Percentiles rank a stretch among this genome's conserved stretches.
phyloP scores from a whole-genome alignment of 2,113 vertebrate genomes.

The Sinocyclocheilus anophthalmus region DNA sequence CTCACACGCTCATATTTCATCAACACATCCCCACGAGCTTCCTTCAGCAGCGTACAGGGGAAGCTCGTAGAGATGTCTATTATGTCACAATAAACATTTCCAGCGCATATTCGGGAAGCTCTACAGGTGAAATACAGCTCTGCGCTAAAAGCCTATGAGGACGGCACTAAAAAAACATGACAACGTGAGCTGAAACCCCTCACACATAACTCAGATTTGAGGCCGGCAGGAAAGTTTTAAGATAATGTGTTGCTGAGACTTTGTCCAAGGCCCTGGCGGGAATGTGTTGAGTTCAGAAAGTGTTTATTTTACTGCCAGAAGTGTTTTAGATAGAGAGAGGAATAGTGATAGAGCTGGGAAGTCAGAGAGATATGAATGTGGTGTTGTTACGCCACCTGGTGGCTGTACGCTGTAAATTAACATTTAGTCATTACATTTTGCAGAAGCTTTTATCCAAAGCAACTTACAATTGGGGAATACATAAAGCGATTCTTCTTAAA shows the following conservation, averaged over 20 bases:
- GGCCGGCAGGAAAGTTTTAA: neutral
- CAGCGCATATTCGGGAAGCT: neutral
- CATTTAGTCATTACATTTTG: no score
- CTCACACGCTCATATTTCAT: slow-evolving; percentile 66
- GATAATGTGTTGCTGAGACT: neutral
- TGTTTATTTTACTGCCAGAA: neutral
- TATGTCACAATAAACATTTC: slow-evolving; percentile 19
- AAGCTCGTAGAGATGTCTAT: neutral
- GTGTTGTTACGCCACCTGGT: slow-evolving; percentile 69
- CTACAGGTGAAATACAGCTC: slow-evolving; percentile 24
- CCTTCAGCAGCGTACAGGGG: neutral
- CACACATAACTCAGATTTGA: neutral
- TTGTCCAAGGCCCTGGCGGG: neutral
- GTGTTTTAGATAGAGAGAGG: neutral
- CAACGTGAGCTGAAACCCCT: neutral
- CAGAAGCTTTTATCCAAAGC: no score
- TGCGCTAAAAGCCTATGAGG: slow-evolving; percentile 2
- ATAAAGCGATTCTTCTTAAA: no score
- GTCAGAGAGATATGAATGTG: neutral
- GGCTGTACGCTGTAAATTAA: slow-evolving; percentile 40
- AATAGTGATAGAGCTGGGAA: neutral
- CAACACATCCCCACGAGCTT: slow-evolving; percentile 68
- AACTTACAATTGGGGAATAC: no score
- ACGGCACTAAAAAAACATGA: neutral
- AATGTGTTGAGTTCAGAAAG: neutral